Conservation (phyloP, 1,140 invertebrate genomes). For the Homarus americanus region DNA sequence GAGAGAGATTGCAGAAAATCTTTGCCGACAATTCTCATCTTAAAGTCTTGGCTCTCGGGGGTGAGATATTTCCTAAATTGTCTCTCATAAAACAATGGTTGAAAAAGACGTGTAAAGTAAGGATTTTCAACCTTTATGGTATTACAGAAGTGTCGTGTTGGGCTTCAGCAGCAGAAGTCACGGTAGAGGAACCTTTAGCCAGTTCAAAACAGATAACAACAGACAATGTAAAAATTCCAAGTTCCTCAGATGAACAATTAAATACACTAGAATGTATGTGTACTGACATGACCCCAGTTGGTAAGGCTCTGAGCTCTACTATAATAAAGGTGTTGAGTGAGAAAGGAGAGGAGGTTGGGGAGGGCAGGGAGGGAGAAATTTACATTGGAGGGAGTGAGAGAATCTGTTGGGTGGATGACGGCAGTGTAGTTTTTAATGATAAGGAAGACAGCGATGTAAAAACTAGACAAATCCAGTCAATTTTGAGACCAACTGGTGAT, state of each 20-base stretch:
- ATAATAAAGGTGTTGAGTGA: constrained; percentile 27
- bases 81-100: constrained; percentile 22
- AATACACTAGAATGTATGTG: background rate
- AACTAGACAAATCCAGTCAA: background rate
- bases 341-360: constrained; percentile 12
- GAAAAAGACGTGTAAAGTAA: background rate
- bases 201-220: background rate
- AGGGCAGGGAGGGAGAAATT: constrained; percentile 53
- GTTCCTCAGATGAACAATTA: background rate
- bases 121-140: constrained; percentile 61
- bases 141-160: constrained; percentile 66
- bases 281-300: constrained; percentile 27
- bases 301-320: constrained; percentile 35
- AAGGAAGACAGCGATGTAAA: background rate
- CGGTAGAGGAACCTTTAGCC: background rate
- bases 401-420: constrained; percentile 46
- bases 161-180: constrained; percentile 41
- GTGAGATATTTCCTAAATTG: constrained; percentile 52
- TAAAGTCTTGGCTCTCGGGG: constrained; percentile 52
- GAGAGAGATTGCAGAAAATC: constrained; percentile 11
- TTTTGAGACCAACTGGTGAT: constrained; percentile 49
- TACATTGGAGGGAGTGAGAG: constrained; percentile 43
- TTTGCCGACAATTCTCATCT: constrained; percentile 9
- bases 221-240: background rate
- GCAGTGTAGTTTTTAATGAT: background rate